phyloP scores from a whole-genome alignment of 2,888 invertebrate genomes.

The Serripes groenlandicus region DNA sequence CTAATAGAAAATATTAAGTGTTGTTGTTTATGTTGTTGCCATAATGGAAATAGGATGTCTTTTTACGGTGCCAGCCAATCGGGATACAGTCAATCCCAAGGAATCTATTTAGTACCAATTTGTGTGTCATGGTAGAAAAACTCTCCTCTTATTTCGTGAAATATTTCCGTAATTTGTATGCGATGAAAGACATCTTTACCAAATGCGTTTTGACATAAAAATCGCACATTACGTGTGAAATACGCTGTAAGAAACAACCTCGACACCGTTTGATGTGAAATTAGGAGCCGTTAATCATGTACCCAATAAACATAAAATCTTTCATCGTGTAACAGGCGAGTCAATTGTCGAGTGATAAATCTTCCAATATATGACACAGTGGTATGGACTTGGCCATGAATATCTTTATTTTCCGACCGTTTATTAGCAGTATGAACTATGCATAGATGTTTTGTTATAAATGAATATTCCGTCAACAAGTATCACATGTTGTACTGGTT shows the following conservation, averaged over 20 bases:
- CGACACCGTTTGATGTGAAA: background rate
- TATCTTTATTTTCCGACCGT: slow-evolving; percentile 10
- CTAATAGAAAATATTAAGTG: too few relatives aligned
- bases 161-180: background rate
- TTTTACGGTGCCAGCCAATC: too few relatives aligned
- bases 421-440: slow-evolving; percentile 16
- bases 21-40: too few relatives aligned
- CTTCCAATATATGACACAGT: background rate
- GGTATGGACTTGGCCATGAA: slow-evolving; percentile 8
- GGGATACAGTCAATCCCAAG: too few relatives aligned
- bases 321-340: slow-evolving; percentile 17
- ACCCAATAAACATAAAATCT: slow-evolving; percentile 2
- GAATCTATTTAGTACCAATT: too few relatives aligned
- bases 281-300: background rate
- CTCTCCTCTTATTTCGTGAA: background rate
- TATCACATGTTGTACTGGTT: slow-evolving; percentile 2
- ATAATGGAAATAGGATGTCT: too few relatives aligned
- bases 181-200: slow-evolving; percentile 14
- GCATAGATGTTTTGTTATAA: background rate
- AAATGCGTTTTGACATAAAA: background rate
- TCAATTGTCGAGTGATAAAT: slow-evolving; percentile 1
- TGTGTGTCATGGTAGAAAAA: too few relatives aligned
- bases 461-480: slow-evolving; percentile 13
- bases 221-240: background rate
- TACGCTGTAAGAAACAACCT: background rate